A percentile compares a stretch with the other conserved stretches of the same genome.
Evolutionary conservation across 2,797 vertebrate genomes (phyloP).

Genomic region (Argyrosomus regius): DNA sequence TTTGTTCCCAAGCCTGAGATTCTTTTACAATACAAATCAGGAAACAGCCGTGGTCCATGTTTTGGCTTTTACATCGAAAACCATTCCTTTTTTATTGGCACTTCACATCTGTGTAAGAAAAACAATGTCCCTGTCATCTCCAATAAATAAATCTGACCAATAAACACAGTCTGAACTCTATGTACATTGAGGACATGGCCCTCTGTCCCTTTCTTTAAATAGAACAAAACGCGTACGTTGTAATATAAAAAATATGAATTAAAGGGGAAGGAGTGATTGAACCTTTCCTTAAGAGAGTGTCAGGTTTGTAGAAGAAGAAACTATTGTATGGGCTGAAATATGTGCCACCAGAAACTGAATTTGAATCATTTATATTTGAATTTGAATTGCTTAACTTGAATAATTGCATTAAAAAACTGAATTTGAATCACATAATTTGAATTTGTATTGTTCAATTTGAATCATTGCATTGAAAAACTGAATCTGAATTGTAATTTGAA

Average conservation of each 20-base stretch:
- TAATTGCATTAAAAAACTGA: too few species aligned
- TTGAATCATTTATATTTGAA: too few species aligned
- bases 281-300: constrained; percentile 57
- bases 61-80: constrained; percentile 51
- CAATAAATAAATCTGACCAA: constrained; percentile 74
- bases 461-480: too few species aligned
- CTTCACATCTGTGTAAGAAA: constrained; percentile 69
- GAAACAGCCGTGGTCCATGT: constrained; percentile 61
- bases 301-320: constrained; percentile 72
- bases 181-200: constrained; percentile 58
- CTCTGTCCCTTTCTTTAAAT: constrained; percentile 62
- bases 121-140: constrained; percentile 66
- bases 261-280: constrained; percentile 71
- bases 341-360: too few species aligned
- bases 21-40: constrained; percentile 73
- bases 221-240: constrained; percentile 67
- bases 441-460: too few species aligned
- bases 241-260: constrained; percentile 82
- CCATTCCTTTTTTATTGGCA: constrained; percentile 73
- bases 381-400: too few species aligned
- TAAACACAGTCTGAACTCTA: constrained; percentile 64
- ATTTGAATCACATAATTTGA: too few species aligned
- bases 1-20: constrained; percentile 78
- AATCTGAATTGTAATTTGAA: too few species aligned
- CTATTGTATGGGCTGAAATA: too few species aligned